These are phyloP conservation scores for Ciconia stormi DNA, from an alignment of 2,113 vertebrate genomes.

Conservation along the genomic window DNA sequence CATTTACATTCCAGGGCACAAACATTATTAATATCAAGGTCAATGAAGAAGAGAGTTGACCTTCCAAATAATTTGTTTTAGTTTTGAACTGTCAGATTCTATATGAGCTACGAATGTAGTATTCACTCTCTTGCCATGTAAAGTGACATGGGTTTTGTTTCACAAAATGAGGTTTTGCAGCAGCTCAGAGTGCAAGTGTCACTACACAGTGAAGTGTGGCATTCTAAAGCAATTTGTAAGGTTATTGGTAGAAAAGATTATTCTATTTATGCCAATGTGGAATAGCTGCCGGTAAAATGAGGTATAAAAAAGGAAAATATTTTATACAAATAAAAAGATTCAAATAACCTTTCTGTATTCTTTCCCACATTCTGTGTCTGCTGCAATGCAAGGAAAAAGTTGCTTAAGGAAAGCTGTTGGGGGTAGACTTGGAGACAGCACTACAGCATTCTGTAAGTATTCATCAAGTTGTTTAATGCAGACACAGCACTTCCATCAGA, in stretches of 20 bases:
- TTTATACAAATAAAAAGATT: not conserved
- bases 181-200: conserved; percentile 23
- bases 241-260: not conserved
- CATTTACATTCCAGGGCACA: conserved; percentile 55
- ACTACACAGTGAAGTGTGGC: not conserved
- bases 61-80: conserved; percentile 59
- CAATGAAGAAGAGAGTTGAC: conserved; percentile 10
- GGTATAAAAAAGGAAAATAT: conserved; percentile 1
- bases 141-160: conserved; percentile 60
- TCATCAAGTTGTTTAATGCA: not conserved
- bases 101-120: conserved; percentile 22
- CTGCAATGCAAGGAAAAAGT: not conserved
- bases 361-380: not conserved
- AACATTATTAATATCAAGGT: conserved; percentile 51
- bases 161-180: conserved; percentile 51
- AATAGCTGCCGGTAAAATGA: conserved; percentile 20
- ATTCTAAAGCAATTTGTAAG: conserved; percentile 43
- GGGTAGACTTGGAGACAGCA: not conserved
- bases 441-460: not conserved
- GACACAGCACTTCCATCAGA: not conserved
- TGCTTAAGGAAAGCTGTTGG: not conserved
- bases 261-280: not conserved
- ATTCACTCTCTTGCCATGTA: conserved; percentile 15
- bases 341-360: not conserved
- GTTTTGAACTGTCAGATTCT: conserved; percentile 56